Conservation (phyloP, 2,888 invertebrate genomes). For the Palloptera scutellata region DNA sequence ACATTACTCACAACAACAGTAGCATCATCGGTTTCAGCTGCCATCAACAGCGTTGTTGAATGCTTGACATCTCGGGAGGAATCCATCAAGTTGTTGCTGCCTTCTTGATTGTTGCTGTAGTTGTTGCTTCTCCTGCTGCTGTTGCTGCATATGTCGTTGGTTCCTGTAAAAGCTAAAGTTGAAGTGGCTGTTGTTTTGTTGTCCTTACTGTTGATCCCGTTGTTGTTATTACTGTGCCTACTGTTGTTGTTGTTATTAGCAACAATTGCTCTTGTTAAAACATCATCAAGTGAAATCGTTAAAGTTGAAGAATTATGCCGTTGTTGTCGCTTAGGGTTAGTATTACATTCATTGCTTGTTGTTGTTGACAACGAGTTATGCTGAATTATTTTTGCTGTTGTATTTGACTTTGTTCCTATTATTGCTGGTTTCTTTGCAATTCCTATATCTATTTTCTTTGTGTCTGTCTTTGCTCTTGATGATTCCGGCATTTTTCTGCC, state of each 20-base stretch:
- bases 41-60: slow-evolving; percentile 27
- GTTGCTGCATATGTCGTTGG: slow-evolving; percentile 1
- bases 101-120: slow-evolving; percentile 36
- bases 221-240: not conserved
- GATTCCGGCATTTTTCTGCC: no score
- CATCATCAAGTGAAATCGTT: no score
- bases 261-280: no score
- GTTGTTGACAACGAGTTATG: no score
- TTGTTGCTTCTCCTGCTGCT: slow-evolving; percentile 14
- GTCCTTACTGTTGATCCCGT: slow-evolving; percentile 9
- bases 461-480: no score
- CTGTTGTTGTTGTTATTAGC: slow-evolving; percentile 5
- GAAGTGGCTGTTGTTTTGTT: not conserved
- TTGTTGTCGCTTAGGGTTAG: no score
- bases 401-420: no score
- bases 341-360: no score
- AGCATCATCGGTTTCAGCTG: slow-evolving; percentile 43
- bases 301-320: no score
- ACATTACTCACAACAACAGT: slow-evolving; percentile 37
- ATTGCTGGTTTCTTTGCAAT: no score
- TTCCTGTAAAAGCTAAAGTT: not conserved
- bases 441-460: no score
- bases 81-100: slow-evolving; percentile 31
- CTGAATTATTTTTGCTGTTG: no score
- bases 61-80: slow-evolving; percentile 17